Evolutionary conservation across 2,888 invertebrate species (phyloP), one percentile per base, ranked within the genome.

Genomic region (Zaprionus bogoriensis): DNA sequence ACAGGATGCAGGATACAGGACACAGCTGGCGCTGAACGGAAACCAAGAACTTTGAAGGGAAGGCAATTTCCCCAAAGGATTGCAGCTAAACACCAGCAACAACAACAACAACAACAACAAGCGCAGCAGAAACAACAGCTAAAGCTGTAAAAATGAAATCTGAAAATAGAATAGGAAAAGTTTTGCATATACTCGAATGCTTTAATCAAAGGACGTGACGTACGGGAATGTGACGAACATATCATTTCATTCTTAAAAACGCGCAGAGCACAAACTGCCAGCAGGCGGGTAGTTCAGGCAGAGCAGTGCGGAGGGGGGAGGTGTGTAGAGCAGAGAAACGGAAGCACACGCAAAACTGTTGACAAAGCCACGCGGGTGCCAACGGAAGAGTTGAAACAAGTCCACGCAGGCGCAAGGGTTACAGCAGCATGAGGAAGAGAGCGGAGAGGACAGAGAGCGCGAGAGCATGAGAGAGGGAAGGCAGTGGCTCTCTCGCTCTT

Each of bases 171-270:
- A 28, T 47, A 28, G 7, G 27, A 51, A 74, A 64, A 63, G 59
- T 42, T 58, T 60, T 75, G 75, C 75, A 75, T 78, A 70, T 67
- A 78, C 75, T 76, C 74, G 75, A 74, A 78, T 67, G 75, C 75
- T 76, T 78, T 78, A 74, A 78, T 76, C 78, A 78, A 74, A 71
- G 64, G 72, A 53, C 53, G 64, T 76, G 78, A 78, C 75, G 78
- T 76, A 76, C 72, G 75, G 75, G 75, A 78, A 76, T 76, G 75
- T 67, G 64, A 38, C 44, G 52, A 57, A 23, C 45, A 58, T 53
- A 58, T 68, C 39, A 61, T 60, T 77, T 77, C 77, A 77, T 77
- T 77, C 79, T 77, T 79, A 79, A 77, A 77, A 74, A 77, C 57
- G 62, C 44, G 30, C 23, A 32, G 39, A 30, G 39, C 30, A 41